phyloP scores from a whole-genome alignment of 1,140 invertebrate genomes.

The Rhynchophorus ferrugineus region DNA sequence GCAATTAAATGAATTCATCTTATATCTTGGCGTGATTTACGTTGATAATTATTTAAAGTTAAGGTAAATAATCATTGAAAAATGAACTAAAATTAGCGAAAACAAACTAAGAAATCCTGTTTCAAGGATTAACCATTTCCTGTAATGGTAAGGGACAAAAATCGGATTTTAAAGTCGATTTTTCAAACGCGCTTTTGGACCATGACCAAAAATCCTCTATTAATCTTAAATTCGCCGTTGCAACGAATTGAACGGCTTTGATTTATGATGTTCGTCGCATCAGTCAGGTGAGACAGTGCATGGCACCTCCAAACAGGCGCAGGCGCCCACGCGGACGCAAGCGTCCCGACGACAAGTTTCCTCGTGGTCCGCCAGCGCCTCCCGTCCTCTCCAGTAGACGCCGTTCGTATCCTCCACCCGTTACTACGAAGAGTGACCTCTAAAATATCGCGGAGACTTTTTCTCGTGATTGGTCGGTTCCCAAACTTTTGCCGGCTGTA shows the following conservation, averaged over 20 bases:
- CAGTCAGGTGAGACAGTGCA: constrained; percentile 34
- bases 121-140: no score
- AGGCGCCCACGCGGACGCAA: constrained; percentile 27
- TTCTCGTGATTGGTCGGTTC: constrained; percentile 14
- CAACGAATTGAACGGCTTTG: constrained; percentile 2
- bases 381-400: constrained; percentile 39
- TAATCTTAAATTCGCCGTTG: constrained; percentile 2
- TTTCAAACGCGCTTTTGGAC: not conserved
- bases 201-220: not conserved
- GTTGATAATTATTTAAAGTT: no score
- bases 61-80: no score
- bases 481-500: constrained; percentile 20
- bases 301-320: constrained; percentile 27
- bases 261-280: constrained; percentile 20
- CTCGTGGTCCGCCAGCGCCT: constrained; percentile 36
- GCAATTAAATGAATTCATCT: no score
- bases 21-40: no score
- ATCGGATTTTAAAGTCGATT: not conserved
- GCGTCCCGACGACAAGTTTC: constrained; percentile 30
- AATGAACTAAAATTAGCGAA: no score
- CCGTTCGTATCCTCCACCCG: constrained; percentile 27
- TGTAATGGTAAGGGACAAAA: no score
- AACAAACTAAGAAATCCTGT: no score
- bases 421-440: constrained; percentile 13
- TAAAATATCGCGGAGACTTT: constrained; percentile 19